Evolutionary conservation across 30 jellyfish, hydroid and myxozoan species (phyloP).

Genomic region (Aurelia aurita complex sp. Pacific): DNA sequence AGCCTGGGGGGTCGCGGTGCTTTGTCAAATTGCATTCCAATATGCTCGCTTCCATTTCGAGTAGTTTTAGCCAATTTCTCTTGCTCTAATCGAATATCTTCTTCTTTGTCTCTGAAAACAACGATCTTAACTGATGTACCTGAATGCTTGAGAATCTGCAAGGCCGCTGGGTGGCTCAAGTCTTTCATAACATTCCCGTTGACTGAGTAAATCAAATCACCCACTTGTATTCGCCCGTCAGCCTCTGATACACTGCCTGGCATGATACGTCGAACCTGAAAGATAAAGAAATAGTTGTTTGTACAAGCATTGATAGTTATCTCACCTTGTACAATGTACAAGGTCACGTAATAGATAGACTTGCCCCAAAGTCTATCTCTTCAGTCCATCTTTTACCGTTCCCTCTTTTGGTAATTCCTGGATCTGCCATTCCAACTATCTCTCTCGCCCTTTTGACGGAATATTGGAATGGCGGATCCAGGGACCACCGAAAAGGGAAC

Average conservation of each 20-base stretch:
- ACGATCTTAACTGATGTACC: conserved; percentile 70
- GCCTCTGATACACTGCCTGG: conserved; percentile 88
- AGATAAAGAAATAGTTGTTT: background rate
- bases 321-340: too few species aligned
- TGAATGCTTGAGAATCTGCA: conserved; percentile 81
- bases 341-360: too few species aligned
- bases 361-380: too few species aligned
- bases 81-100: conserved; percentile 34
- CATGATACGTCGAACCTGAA: conserved; percentile 88
- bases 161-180: conserved; percentile 93
- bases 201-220: conserved; percentile 91
- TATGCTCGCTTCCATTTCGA: conserved; percentile 1
- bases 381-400: too few species aligned
- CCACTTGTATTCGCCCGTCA: conserved; percentile 73
- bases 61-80: conserved; percentile 34
- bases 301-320: too few species aligned
- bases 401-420: too few species aligned
- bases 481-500: too few species aligned
- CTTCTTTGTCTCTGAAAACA: conserved; percentile 66
- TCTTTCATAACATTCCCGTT: conserved; percentile 86
- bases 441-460: too few species aligned
- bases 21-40: background rate
- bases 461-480: too few species aligned
- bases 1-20: conserved; percentile 37
- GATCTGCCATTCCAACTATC: too few species aligned